A percentile compares a stretch with the other conserved stretches of the same genome.
Conservation (phyloP, 2,797 vertebrate species). For the Protosalanx chinensis region DNA sequence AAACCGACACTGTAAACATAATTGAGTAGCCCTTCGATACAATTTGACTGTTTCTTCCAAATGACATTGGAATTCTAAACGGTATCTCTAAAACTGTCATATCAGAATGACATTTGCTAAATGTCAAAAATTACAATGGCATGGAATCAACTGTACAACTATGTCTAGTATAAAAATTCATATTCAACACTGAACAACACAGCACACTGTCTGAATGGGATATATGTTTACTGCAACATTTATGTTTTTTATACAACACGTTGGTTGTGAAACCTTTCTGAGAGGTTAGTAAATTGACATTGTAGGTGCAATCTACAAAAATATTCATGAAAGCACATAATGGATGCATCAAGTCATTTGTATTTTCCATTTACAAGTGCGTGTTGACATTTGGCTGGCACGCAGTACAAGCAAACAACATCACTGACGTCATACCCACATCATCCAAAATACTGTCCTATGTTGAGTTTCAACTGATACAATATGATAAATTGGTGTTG, state of each 20-base stretch:
- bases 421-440: not conserved
- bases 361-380: slow-evolving; percentile 14
- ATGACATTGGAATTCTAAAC: slow-evolving; percentile 43
- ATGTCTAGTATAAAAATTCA: slow-evolving; percentile 31
- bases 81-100: not conserved
- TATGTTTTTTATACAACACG: slow-evolving; percentile 34
- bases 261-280: slow-evolving; percentile 19
- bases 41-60: slow-evolving; percentile 35
- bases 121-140: slow-evolving; percentile 38
- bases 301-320: not conserved
- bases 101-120: slow-evolving; percentile 39
- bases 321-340: slow-evolving; percentile 14
- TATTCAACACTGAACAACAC: slow-evolving; percentile 18
- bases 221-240: slow-evolving; percentile 36
- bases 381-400: slow-evolving; percentile 1
- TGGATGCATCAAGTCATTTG: not conserved
- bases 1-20: not conserved
- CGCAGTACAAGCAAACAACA: not conserved
- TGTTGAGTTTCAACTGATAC: not conserved
- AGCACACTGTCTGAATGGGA: slow-evolving; percentile 26
- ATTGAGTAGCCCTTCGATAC: slow-evolving; percentile 61
- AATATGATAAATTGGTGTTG: not conserved
- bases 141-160: slow-evolving; percentile 33
- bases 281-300: slow-evolving; percentile 9
- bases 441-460: not conserved